phyloP scores from a whole-genome alignment of 2,797 vertebrate genomes.

The Epinephelus awoara region DNA sequence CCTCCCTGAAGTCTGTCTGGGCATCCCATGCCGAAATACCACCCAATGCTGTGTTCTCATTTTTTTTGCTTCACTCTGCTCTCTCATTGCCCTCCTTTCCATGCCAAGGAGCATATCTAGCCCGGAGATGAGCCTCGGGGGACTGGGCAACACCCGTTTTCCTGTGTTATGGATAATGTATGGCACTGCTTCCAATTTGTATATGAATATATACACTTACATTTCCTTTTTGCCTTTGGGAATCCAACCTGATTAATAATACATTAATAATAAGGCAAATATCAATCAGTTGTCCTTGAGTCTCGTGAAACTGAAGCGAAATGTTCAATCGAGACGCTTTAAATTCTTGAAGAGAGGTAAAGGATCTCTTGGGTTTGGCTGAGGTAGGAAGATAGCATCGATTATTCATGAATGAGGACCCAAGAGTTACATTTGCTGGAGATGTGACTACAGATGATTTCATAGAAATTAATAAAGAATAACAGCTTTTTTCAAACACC shows the following conservation, averaged over 20 bases:
- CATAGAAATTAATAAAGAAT: conserved; percentile 6
- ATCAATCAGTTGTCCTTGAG: conserved; percentile 20
- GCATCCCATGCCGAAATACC: conserved; percentile 77
- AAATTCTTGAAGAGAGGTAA: conserved; percentile 26
- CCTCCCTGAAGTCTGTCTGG: conserved; percentile 84
- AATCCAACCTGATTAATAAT: neutral
- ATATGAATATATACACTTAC: neutral
- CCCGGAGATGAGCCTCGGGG: conserved; percentile 60
- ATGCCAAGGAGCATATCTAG: conserved; percentile 63
- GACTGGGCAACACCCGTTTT: conserved; percentile 41
- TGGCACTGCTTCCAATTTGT: conserved; percentile 7
- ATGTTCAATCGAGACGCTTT: conserved; percentile 9
- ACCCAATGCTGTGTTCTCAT: conserved; percentile 76
- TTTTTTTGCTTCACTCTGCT: conserved; percentile 68
- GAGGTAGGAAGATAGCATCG: conserved; percentile 3
- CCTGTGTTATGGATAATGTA: conserved; percentile 48
- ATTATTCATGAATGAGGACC: conserved; percentile 36
- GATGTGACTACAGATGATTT: conserved; percentile 10
- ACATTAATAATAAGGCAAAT: conserved; percentile 22
- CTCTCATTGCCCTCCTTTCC: conserved; percentile 73
- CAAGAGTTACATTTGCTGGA: conserved; percentile 1
- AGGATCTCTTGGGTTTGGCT: conserved; percentile 3
- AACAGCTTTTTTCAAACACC: neutral
- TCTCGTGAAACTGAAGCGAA: conserved; percentile 1
- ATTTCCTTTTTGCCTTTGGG: neutral